phyloP scores from a whole-genome alignment of 2,888 invertebrate species.

The Rhopalosiphum nymphaeae region DNA sequence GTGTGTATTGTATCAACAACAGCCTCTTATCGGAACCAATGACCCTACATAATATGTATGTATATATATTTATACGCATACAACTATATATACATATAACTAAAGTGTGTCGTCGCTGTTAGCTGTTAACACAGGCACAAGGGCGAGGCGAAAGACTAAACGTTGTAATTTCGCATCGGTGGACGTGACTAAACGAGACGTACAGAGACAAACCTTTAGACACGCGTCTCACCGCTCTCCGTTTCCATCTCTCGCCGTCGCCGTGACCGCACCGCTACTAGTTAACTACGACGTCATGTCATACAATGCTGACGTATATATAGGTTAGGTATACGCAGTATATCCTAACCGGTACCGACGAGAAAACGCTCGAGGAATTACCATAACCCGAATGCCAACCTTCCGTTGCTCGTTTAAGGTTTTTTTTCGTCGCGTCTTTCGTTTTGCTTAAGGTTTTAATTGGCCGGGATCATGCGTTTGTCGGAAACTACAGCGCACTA shows the following conservation, averaged over 20 bases:
- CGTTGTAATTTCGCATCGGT: neutral
- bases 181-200: constrained; percentile 45
- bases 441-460: neutral
- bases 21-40: neutral
- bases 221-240: neutral
- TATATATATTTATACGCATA: too few relatives aligned
- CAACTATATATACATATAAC: neutral
- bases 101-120: neutral
- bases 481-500: neutral
- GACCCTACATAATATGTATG: neutral
- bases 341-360: neutral
- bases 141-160: neutral
- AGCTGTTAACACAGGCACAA: neutral
- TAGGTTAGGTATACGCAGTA: neutral
- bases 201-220: neutral
- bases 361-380: neutral
- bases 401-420: neutral
- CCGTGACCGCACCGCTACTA: neutral
- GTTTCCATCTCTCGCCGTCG: neutral
- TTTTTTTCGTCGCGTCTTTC: neutral
- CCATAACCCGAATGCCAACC: neutral
- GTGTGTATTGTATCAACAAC: constrained; percentile 1
- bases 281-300: neutral
- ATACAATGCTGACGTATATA: neutral
- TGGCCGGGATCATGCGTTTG: neutral